Percentiles rank a stretch among this genome's conserved stretches.
These are phyloP conservation scores for Herminia tarsipennalis DNA, from an alignment of 2,888 invertebrate species.

Conservation along the genomic window DNA sequence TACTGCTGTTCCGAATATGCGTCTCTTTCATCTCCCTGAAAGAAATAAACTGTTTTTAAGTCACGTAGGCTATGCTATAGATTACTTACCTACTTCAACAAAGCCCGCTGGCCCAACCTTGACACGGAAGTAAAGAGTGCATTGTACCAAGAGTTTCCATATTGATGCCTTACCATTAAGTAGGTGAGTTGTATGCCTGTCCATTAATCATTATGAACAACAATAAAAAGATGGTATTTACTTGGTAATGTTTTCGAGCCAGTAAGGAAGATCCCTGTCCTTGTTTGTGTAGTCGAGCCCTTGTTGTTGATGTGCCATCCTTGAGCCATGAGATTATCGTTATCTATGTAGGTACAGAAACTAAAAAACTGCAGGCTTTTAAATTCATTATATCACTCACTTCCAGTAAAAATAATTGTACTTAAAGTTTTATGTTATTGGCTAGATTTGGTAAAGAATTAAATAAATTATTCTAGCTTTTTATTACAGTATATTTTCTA, in stretches of 20 bases:
- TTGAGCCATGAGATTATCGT: constrained; percentile 67
- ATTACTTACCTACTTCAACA: constrained; percentile 3
- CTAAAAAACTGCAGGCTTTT: constrained; percentile 24
- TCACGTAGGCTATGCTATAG: background rate
- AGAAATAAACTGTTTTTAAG: constrained; percentile 21
- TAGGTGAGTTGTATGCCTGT: constrained; percentile 18
- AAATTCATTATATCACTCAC: constrained; percentile 30
- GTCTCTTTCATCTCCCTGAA: constrained; percentile 80
- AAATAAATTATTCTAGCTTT: constrained; percentile 22
- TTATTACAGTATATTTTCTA: constrained; percentile 42
- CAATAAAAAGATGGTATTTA: constrained; percentile 48
- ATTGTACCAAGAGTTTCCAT: constrained; percentile 46
- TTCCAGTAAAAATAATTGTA: constrained; percentile 5
- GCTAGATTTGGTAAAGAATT: constrained; percentile 10
- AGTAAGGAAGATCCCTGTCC: constrained; percentile 66
- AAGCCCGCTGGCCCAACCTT: constrained; percentile 50
- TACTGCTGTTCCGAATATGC: constrained; percentile 62
- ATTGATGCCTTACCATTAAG: constrained; percentile 45
- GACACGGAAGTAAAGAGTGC: constrained; percentile 52
- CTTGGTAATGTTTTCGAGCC: constrained; percentile 81
- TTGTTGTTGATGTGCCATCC: constrained; percentile 73
- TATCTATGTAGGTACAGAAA: constrained; percentile 33
- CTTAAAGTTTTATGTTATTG: constrained; percentile 9
- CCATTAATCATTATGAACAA: constrained; percentile 55
- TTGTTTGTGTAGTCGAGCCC: constrained; percentile 62